phyloP scores from a whole-genome alignment of 1,140 invertebrate species.

The Tetragnatha versicolor region DNA sequence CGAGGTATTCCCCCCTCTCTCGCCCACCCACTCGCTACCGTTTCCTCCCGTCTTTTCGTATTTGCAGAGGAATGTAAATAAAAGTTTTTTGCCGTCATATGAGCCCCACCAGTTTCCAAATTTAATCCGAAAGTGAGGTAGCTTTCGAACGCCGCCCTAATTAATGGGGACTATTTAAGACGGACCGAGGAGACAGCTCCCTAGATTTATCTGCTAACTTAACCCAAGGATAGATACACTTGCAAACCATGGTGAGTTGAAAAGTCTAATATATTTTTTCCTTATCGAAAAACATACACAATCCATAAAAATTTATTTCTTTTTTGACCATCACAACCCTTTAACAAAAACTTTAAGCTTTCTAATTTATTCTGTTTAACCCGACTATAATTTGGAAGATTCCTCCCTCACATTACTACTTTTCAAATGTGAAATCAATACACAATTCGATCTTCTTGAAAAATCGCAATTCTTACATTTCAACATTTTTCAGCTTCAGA shows the following conservation, averaged over 20 bases:
- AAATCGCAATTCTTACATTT: too few relatives aligned
- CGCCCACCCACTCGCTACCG: too few relatives aligned
- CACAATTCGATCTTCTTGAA: too few relatives aligned
- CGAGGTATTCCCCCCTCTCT: too few relatives aligned
- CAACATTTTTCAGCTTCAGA: too few relatives aligned
- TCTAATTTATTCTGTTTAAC: too few relatives aligned
- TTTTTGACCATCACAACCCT: too few relatives aligned
- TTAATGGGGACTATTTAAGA: constrained; percentile 50
- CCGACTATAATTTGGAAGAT: too few relatives aligned
- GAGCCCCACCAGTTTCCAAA: constrained; percentile 50
- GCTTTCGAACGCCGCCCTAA: constrained; percentile 23
- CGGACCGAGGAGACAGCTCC: background rate
- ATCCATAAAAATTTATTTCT: background rate
- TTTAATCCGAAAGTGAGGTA: constrained; percentile 46
- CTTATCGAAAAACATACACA: background rate
- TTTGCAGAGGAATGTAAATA: constrained; percentile 49
- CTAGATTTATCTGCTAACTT: background rate
- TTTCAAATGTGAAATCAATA: too few relatives aligned
- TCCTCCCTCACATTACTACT: too few relatives aligned
- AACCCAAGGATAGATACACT: background rate
- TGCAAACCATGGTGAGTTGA: constrained; percentile 8
- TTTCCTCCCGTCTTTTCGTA: background rate
- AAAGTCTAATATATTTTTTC: background rate
- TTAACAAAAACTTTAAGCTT: too few relatives aligned
- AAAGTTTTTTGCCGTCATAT: constrained; percentile 16